Evolutionary conservation across 2,113 vertebrate genomes (phyloP).

Genomic region (Silurus asotus): DNA sequence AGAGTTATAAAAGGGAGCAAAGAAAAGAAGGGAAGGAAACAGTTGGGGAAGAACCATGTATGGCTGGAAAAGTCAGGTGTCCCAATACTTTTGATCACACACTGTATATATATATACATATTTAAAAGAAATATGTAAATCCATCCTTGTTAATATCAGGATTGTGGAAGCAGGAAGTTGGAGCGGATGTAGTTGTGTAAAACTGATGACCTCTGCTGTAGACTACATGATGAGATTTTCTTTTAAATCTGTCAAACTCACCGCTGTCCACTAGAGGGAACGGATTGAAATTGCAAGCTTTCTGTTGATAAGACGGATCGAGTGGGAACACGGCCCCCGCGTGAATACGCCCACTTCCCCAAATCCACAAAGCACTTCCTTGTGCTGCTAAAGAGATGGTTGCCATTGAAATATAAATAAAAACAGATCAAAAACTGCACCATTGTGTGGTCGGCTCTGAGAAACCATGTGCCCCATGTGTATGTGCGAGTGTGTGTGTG

Average conservation of each 20-base stretch:
- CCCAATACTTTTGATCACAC: too few species aligned
- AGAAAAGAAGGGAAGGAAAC: too few species aligned
- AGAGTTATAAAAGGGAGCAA: too few species aligned
- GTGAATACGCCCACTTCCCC: not conserved
- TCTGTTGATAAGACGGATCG: not conserved
- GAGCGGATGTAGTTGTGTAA: not conserved
- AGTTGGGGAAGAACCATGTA: too few species aligned
- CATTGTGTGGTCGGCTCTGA: not conserved
- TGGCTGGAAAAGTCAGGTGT: too few species aligned
- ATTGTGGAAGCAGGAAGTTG: not conserved
- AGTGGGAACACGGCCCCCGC: not conserved
- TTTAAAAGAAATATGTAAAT: too few species aligned
- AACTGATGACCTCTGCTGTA: slow-evolving; percentile 6
- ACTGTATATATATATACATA: too few species aligned
- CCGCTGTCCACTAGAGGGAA: not conserved
- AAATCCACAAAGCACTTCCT: not conserved
- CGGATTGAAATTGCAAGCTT: not conserved
- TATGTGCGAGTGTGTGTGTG: slow-evolving; percentile 3
- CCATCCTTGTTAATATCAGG: too few species aligned
- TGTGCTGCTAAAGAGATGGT: not conserved
- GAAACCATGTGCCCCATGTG: not conserved
- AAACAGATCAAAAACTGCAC: not conserved
- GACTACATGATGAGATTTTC: not conserved
- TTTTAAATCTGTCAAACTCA: not conserved
- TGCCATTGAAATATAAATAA: not conserved